Conservation (phyloP, 2,888 invertebrate genomes). For the Drosophila lutescens region DNA sequence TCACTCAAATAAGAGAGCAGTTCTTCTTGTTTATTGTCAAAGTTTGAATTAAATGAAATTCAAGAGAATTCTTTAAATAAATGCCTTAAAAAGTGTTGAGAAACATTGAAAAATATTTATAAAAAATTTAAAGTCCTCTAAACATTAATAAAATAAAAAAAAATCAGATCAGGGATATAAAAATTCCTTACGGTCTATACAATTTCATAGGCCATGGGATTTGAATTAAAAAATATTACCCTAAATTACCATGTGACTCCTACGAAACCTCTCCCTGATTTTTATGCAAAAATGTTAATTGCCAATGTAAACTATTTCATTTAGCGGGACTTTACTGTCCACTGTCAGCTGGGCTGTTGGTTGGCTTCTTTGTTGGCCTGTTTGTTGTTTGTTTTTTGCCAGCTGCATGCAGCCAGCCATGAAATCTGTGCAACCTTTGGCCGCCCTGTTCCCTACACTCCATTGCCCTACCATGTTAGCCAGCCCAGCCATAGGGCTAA, state of each 20-base stretch:
- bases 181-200: no score
- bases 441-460: conserved; percentile 18
- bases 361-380: conserved; percentile 39
- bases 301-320: background rate
- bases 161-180: no score
- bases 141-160: no score
- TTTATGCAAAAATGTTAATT: background rate
- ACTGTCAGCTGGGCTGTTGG: conserved; percentile 10
- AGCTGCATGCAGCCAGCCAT: conserved; percentile 60
- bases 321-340: conserved; percentile 10
- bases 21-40: background rate
- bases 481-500: conserved; percentile 41
- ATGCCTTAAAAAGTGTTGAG: no score
- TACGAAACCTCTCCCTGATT: no score
- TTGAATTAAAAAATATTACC: no score
- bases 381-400: conserved; percentile 45
- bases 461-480: conserved; percentile 25
- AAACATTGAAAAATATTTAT: no score
- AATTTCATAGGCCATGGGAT: no score
- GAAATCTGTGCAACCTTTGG: conserved; percentile 73
- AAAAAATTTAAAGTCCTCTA: no score
- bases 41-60: background rate
- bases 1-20: background rate
- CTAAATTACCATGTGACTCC: no score
- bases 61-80: no score